Base-by-base conservation (phyloP, 2,797 vertebrate genomes). In the Garrulus glandarius region DNA sequence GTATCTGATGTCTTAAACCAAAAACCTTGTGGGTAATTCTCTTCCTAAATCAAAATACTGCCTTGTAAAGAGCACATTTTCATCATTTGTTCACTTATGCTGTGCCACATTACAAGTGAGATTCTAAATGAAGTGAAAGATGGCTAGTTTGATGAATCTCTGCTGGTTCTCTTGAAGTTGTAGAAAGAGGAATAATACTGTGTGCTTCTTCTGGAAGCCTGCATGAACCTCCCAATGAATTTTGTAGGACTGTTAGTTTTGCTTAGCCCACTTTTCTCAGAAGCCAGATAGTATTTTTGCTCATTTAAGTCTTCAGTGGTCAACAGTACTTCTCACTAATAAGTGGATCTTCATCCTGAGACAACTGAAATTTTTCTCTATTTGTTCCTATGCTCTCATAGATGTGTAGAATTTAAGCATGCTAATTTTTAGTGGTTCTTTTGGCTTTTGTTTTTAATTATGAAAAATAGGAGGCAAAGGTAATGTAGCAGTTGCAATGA, bases 361-460 rank as follows among this genome's bases (percentile, higher is more conserved):
- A 85, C 44, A 86, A 52, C 3, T 91, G 71, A 89, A 92, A 93
- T 96, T 90, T 93, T 14, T 86, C n/a, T 89, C 21, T 93, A 4
- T 60, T 94, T 46, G 15, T 84, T 95, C 70, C 46, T 81, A 16
- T 21, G 6, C 61, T 74, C 34, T 63, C 15, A 7, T 47, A 88
- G 71, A 46, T 37, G 15, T 74, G 23, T 57, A 55, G 29, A 27
- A 80, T 69, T 80, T 92, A 78, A 93, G 67, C 24, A 49, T 23
- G 46, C 37, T 92, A 22, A 49, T 47, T 85, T 72, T 84, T 47
- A 69, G 27, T 44, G 7, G 12, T 59, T 78, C 26, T 89, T 85
- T 56, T 30, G 41, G 21, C 34, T 61, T 77, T 77, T 84, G 6
- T 8, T 95, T 96, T 86, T 70, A 94, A 86, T 87, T 77, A 70